Evolutionary conservation across 2,888 invertebrate species (phyloP).

Genomic region (Octonoba sinensis): DNA sequence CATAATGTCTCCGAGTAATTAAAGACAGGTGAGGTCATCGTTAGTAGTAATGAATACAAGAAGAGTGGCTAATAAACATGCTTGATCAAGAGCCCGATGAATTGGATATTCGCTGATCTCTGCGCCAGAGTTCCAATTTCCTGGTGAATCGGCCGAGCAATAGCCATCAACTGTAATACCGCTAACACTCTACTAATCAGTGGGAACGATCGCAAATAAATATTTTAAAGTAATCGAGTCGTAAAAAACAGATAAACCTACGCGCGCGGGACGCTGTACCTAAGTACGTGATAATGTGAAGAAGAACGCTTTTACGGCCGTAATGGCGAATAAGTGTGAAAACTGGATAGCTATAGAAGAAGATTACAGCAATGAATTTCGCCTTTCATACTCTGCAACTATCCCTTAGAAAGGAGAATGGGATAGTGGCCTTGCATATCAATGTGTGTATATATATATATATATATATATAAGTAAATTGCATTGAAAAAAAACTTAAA

Average conservation of each 20-base stretch:
- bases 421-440: not conserved
- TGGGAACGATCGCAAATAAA: conserved; percentile 49
- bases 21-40: conserved; percentile 31
- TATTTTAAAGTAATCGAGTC: conserved; percentile 55
- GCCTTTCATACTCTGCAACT: conserved; percentile 10
- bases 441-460: too few relatives aligned
- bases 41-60: conserved; percentile 47
- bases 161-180: not conserved
- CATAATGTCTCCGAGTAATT: conserved; percentile 42
- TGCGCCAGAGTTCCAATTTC: not conserved
- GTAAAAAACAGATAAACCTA: conserved; percentile 55
- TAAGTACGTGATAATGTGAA: conserved; percentile 59
- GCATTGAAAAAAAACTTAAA: too few relatives aligned
- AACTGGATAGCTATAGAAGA: conserved; percentile 55
- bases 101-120: conserved; percentile 18
- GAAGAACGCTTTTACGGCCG: conserved; percentile 54
- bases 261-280: conserved; percentile 15
- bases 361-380: conserved; percentile 53
- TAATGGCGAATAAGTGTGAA: conserved; percentile 54
- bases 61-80: conserved; percentile 3
- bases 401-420: not conserved
- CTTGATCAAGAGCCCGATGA: conserved; percentile 5
- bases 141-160: not conserved
- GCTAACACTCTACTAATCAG: conserved; percentile 45
- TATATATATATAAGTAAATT: not conserved